phyloP scores from a whole-genome alignment of 2,797 vertebrate species.

The Eidolon dupreanum region DNA sequence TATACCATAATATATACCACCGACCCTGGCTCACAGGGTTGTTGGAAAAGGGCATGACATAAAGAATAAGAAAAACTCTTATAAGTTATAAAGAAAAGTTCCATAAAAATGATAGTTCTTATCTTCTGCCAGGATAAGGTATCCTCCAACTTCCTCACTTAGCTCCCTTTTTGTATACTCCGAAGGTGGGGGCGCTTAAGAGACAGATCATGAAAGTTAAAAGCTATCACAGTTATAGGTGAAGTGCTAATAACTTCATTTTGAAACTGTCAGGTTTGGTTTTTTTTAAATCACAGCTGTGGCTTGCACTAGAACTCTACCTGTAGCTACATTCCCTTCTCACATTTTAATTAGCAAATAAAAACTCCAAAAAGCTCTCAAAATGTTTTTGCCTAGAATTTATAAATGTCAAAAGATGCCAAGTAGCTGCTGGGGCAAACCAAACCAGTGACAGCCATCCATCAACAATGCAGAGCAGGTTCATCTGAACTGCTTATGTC shows the following conservation, averaged over 20 bases:
- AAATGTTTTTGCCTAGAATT: slow-evolving; percentile 64
- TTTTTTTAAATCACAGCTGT: slow-evolving; percentile 74
- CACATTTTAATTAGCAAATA: slow-evolving; percentile 82
- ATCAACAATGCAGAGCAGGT: not conserved
- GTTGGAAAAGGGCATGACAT: not conserved
- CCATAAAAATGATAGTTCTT: not conserved
- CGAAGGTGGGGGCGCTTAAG: not conserved
- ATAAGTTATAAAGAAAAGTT: not conserved
- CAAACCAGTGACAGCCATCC: not conserved
- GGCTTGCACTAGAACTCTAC: slow-evolving; percentile 72
- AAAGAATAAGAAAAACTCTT: not conserved
- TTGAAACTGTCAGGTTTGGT: slow-evolving; percentile 61
- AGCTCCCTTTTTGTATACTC: not conserved
- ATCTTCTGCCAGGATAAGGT: not conserved
- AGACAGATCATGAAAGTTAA: slow-evolving; percentile 59
- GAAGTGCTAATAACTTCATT: slow-evolving; percentile 79
- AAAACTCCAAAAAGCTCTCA: slow-evolving; percentile 68
- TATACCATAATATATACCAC: not conserved
- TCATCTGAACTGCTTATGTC: not conserved
- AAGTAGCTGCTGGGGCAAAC: slow-evolving; percentile 5
- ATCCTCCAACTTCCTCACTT: not conserved
- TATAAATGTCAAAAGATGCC: slow-evolving; percentile 62
- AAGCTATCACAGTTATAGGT: slow-evolving; percentile 67
- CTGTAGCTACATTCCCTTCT: slow-evolving; percentile 73
- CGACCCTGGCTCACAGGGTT: not conserved